Evolutionary conservation across 2,113 vertebrate species (phyloP).

Genomic region (Prionailurus bengalensis): DNA sequence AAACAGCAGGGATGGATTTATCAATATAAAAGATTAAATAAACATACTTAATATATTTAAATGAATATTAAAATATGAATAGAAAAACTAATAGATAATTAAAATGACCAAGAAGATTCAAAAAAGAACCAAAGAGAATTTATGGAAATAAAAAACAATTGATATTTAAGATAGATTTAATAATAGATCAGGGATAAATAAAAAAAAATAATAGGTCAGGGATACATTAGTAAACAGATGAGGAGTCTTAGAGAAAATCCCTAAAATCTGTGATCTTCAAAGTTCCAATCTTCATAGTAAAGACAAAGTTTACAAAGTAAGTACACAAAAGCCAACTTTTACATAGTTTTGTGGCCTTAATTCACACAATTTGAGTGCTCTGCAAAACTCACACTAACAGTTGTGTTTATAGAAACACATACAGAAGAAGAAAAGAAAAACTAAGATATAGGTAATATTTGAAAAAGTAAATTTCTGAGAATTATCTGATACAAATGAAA

Average conservation of each 20-base stretch:
- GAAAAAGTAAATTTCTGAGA: slow-evolving; percentile 24
- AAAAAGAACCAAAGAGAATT: background rate
- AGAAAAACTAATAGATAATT: background rate
- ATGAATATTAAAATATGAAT: background rate
- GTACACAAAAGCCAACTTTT: background rate
- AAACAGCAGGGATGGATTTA: background rate
- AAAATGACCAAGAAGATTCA: background rate
- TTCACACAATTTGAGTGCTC: background rate
- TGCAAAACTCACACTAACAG: background rate
- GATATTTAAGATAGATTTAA: background rate
- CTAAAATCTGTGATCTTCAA: background rate
- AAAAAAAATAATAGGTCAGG: background rate
- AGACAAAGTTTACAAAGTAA: background rate
- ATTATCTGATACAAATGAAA: slow-evolving; percentile 49
- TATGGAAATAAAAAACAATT: slow-evolving; percentile 10
- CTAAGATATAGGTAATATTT: background rate
- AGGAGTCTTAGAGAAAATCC: background rate
- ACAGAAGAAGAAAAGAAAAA: background rate
- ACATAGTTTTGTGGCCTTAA: background rate
- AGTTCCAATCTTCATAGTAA: background rate
- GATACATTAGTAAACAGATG: background rate
- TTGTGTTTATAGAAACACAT: slow-evolving; percentile 2
- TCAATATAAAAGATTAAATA: slow-evolving; percentile 50
- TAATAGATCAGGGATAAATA: background rate
- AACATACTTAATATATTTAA: background rate